These are phyloP conservation scores for Archocentrus centrarchus DNA, from an alignment of 2,113 vertebrate genomes.

Conservation along the genomic window DNA sequence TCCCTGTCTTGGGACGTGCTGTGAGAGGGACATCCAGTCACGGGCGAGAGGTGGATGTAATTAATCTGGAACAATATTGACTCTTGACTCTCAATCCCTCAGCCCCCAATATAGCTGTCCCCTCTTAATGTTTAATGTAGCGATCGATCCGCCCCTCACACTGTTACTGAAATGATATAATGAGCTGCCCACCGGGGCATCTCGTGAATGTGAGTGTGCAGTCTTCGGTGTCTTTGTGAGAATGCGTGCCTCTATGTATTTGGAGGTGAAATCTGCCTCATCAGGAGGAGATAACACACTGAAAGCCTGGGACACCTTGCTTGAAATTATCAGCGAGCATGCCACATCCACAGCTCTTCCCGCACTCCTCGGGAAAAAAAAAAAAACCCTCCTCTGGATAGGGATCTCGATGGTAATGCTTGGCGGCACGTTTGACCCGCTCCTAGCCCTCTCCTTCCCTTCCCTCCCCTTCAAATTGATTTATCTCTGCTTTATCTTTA, in stretches of 20 bases:
- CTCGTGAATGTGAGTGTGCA: conserved; percentile 24
- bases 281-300: conserved; percentile 59
- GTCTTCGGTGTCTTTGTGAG: neutral
- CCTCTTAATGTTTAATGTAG: conserved; percentile 83
- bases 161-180: conserved; percentile 80
- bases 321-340: conserved; percentile 47
- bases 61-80: conserved; percentile 82
- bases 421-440: conserved; percentile 59
- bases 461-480: conserved; percentile 61
- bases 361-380: neutral
- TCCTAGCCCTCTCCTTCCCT: conserved; percentile 46
- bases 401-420: conserved; percentile 67
- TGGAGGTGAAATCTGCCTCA: conserved; percentile 28
- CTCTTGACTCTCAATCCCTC: conserved; percentile 71
- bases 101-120: conserved; percentile 76
- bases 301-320: conserved; percentile 59
- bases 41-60: conserved; percentile 69
- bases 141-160: conserved; percentile 70
- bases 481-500: conserved; percentile 75
- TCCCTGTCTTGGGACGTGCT: conserved; percentile 60
- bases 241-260: neutral
- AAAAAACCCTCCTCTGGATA: conserved; percentile 11
- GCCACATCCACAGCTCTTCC: conserved; percentile 54
- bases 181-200: conserved; percentile 58
- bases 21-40: conserved; percentile 61